Conservation (phyloP, 1,140 invertebrate genomes). For the Drosophila kanapiae region DNA sequence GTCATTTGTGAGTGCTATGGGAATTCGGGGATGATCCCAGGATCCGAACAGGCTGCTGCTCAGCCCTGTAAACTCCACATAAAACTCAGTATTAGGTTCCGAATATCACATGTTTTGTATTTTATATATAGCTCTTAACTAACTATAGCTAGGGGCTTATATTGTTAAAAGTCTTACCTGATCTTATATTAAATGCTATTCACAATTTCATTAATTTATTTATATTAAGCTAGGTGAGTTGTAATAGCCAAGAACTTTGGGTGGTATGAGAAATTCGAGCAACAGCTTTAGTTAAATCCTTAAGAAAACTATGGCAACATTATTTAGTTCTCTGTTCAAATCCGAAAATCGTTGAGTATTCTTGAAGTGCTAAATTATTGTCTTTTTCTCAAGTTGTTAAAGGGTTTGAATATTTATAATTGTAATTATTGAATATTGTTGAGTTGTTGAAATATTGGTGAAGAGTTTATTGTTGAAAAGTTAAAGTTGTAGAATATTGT, state of each 20-base stretch:
- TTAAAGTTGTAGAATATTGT: neutral
- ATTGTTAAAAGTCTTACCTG: conserved; percentile 17
- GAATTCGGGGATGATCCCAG: conserved; percentile 16
- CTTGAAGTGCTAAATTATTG: too few relatives aligned
- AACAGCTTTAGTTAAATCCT: neutral
- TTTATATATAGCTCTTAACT: conserved; percentile 35
- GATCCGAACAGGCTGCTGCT: neutral
- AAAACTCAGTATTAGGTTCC: conserved; percentile 33
- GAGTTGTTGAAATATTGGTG: neutral
- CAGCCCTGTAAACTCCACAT: neutral
- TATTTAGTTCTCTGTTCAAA: neutral
- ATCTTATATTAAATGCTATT: conserved; percentile 23
- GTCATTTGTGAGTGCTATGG: conserved; percentile 55
- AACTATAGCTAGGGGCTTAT: conserved; percentile 19
- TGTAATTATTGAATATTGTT: neutral
- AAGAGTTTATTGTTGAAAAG: neutral
- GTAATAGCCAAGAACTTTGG: neutral
- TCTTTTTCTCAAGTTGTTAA: too few relatives aligned
- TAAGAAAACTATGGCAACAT: neutral
- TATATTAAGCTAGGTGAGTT: neutral
- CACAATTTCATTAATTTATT: conserved; percentile 8
- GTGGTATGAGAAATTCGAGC: neutral
- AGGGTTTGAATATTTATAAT: neutral
- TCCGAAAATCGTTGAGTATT: too few relatives aligned
- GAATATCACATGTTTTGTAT: conserved; percentile 73